Percentiles rank a stretch among this genome's conserved stretches.
Conservation (phyloP, 2,888 invertebrate genomes). For the Tachina fera region DNA sequence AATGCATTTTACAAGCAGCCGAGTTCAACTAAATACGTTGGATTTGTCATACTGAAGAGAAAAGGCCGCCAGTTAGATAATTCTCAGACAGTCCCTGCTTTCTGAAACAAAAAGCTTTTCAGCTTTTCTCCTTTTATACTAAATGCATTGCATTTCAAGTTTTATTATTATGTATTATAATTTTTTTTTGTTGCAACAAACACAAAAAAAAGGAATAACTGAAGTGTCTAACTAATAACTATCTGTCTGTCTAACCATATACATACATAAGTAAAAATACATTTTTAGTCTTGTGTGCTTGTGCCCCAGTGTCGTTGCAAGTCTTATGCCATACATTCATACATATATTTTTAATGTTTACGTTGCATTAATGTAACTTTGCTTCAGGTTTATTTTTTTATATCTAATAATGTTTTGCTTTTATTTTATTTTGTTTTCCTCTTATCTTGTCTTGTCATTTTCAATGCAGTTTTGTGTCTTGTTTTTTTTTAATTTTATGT, state of each 20-base stretch:
- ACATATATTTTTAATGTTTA: conserved; percentile 3
- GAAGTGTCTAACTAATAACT: too few relatives aligned
- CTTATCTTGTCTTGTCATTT: conserved; percentile 63
- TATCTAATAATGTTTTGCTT: conserved; percentile 32
- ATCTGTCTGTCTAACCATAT: conserved; percentile 8
- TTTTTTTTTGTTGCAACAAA: not conserved
- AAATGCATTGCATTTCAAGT: conserved; percentile 1
- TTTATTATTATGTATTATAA: not conserved
- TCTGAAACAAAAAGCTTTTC: conserved; percentile 28
- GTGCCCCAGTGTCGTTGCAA: conserved; percentile 71
- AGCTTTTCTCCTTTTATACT: conserved; percentile 7
- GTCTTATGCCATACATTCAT: conserved; percentile 30
- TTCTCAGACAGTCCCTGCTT: not conserved
- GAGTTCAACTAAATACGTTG: too few relatives aligned
- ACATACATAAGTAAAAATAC: conserved; percentile 6
- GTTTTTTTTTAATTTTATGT: conserved; percentile 12
- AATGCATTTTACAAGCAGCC: too few relatives aligned
- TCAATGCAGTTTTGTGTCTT: conserved; percentile 29
- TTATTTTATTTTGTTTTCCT: conserved; percentile 24
- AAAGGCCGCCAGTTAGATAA: not conserved
- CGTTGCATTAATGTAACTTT: conserved; percentile 37
- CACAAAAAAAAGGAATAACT: not conserved
- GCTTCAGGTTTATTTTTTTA: conserved; percentile 61
- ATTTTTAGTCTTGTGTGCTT: conserved; percentile 58
- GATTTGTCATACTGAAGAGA: too few relatives aligned